Percentiles rank a stretch among this genome's conserved stretches.
Conservation (phyloP, 2,888 invertebrate genomes). For the Lumbricus terrestris region DNA sequence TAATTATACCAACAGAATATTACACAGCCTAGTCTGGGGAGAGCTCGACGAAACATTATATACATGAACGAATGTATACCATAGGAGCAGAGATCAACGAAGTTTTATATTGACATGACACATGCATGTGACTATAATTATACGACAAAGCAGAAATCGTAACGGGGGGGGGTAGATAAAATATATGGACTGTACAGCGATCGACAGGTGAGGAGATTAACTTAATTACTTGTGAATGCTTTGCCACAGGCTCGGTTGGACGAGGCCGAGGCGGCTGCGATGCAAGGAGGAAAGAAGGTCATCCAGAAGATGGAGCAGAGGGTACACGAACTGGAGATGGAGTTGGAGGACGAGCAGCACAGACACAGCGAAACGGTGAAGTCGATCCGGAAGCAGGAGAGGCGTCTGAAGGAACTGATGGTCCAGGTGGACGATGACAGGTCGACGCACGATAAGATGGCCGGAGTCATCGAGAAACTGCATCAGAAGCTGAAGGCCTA, state of each 20-base stretch:
- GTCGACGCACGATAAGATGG: slow-evolving; percentile 99
- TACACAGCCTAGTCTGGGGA: not conserved
- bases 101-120: not conserved
- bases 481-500: slow-evolving; percentile 98
- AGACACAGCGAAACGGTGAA: slow-evolving; percentile 98
- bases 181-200: not conserved
- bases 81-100: not conserved
- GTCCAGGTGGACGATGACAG: slow-evolving; percentile 83
- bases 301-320: slow-evolving; percentile 95
- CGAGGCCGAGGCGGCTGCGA: slow-evolving; percentile 93
- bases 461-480: slow-evolving; percentile 98
- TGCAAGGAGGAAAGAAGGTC: slow-evolving; percentile 98
- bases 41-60: too few relatives aligned
- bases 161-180: not conserved
- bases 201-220: not conserved
- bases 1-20: not conserved
- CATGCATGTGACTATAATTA: too few relatives aligned
- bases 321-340: slow-evolving; percentile 65
- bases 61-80: not conserved
- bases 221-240: not conserved
- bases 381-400: slow-evolving; percentile 95
- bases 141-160: not conserved
- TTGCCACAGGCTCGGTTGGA: slow-evolving; percentile 20
- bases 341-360: slow-evolving; percentile 96
- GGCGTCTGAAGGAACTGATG: slow-evolving; percentile 78